phyloP scores from a whole-genome alignment of 2,888 invertebrate genomes.

The Proisotoma minuta region DNA sequence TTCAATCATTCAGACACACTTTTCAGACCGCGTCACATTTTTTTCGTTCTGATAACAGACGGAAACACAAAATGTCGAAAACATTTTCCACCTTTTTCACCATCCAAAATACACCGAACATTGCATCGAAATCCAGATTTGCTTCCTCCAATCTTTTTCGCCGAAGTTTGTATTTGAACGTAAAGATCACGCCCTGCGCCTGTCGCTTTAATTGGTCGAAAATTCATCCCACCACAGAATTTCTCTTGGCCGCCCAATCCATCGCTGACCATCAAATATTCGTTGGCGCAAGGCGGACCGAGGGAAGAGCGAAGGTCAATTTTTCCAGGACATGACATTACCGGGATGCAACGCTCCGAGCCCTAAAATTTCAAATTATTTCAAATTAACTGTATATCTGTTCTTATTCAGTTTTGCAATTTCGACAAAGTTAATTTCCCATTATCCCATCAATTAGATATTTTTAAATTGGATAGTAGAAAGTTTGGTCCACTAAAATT shows the following conservation, averaged over 20 bases:
- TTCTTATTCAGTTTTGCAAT: too few species aligned
- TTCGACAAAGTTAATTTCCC: too few species aligned
- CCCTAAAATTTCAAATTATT: too few species aligned
- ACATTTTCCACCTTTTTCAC: not conserved
- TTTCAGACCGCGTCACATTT: too few species aligned
- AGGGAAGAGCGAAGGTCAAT: not conserved
- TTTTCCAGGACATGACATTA: not conserved
- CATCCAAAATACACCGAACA: not conserved
- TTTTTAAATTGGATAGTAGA: too few species aligned
- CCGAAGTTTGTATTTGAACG: not conserved
- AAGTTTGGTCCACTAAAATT: too few species aligned
- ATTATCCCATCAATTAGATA: too few species aligned
- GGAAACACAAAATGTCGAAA: not conserved
- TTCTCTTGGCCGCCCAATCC: slow-evolving; percentile 11
- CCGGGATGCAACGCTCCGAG: not conserved
- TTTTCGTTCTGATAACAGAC: too few species aligned
- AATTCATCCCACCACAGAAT: slow-evolving; percentile 4
- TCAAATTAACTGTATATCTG: too few species aligned
- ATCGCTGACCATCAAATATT: slow-evolving; percentile 4
- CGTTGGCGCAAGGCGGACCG: not conserved
- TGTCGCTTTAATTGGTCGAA: not conserved
- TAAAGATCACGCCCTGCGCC: slow-evolving; percentile 3
- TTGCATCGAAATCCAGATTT: slow-evolving; percentile 6
- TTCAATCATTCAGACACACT: too few species aligned
- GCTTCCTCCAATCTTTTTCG: not conserved